Percentiles rank a stretch among this genome's conserved stretches.
Evolutionary conservation across 2,888 invertebrate genomes (phyloP).

Genomic region (Arge pagana): DNA sequence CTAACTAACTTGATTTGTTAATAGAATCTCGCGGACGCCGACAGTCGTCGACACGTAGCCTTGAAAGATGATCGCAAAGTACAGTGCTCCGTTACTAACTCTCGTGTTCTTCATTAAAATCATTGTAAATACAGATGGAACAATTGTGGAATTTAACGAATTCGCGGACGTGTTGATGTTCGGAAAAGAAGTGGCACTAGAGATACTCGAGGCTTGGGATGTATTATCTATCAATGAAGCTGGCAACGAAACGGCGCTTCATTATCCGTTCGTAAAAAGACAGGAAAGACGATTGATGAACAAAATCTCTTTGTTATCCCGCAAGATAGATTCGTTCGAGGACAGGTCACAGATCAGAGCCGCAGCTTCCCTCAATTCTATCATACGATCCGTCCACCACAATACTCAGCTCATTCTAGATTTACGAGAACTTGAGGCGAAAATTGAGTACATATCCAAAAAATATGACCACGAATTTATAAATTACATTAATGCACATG

Average conservation of each 20-base stretch:
- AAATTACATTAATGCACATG: slow-evolving; percentile 62
- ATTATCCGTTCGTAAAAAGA: slow-evolving; percentile 65
- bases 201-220: slow-evolving; percentile 43
- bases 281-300: slow-evolving; percentile 60
- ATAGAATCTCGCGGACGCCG: too few species aligned
- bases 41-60: too few species aligned
- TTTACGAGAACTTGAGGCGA: slow-evolving; percentile 67
- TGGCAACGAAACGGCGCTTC: slow-evolving; percentile 61
- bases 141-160: background rate
- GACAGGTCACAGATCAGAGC: slow-evolving; percentile 32
- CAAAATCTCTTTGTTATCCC: slow-evolving; percentile 39
- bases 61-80: too few species aligned
- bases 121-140: background rate
- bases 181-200: slow-evolving; percentile 37
- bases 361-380: slow-evolving; percentile 13
- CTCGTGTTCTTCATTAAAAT: too few species aligned
- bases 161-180: slow-evolving; percentile 44
- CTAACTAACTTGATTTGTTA: too few species aligned
- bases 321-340: slow-evolving; percentile 42
- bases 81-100: too few species aligned
- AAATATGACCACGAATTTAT: slow-evolving; percentile 66
- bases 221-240: slow-evolving; percentile 63
- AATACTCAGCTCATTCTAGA: slow-evolving; percentile 63
- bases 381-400: slow-evolving; percentile 10
- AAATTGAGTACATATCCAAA: slow-evolving; percentile 17